Evolutionary conservation across 2,113 vertebrate species (phyloP), one percentile per base, ranked within the genome.

Genomic region (Isichthys henryi): DNA sequence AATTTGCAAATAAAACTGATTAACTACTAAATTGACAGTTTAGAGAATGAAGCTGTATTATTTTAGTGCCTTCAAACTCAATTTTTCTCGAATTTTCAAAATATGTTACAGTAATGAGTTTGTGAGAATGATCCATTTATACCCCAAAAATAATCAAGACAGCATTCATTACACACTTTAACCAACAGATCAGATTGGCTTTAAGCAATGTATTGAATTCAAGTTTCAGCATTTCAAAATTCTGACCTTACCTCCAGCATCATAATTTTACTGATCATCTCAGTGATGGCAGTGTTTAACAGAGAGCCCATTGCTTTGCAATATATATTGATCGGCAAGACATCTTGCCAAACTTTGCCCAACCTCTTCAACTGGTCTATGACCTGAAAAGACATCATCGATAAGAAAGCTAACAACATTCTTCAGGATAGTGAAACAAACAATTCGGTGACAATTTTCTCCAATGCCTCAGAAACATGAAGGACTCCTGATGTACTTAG

Each of bases 251-350:
- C 98, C 98, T 99, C 98, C 0, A 99, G 94, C 90, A 96, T 95
- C 91, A 96, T 95, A 88, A 99, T 96, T 94, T 97, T 97, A 89
- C 92, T 66, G 35, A 97, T 96, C 35, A 99, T 93, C 92, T 99
- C 98, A 0, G 94, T 27, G 87, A 99, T 94, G 9, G 97, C 97
- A 0, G 97, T 98, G 94, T 97, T 99, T 83, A 99, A 96, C 0
- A 99, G 90, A 39, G 96, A 97, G 10, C 98, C 98, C 96, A 99
- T 96, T 0, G 98, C 97, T 94, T 98, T 99, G 94, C 98, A 99
- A 90, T 99, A 99, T 62, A 98, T 95, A 3, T 94, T 97, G 83
- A 98, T 97, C 0, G 98, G 98, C 0, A 99, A 95, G 15, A 99
- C 97, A 1, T 99, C 98, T 93, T 99, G 98, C 98, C 98, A 99